These are phyloP conservation scores for Osmerus mordax DNA, from an alignment of 2,113 vertebrate species.

Conservation along the genomic window DNA sequence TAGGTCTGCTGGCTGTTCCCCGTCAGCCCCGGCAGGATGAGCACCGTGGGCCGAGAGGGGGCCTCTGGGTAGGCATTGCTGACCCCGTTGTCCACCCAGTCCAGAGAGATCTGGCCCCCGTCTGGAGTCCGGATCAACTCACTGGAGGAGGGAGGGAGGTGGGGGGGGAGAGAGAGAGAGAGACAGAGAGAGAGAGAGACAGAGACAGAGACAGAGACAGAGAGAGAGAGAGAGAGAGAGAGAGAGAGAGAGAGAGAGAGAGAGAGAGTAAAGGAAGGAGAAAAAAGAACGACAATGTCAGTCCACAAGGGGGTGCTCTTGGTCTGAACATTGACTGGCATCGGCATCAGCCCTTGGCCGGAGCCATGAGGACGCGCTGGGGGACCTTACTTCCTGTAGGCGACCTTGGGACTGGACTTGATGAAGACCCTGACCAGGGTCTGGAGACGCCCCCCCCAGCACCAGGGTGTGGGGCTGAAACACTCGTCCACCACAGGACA, in stretches of 20 bases:
- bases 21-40: conserved; percentile 80
- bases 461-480: conserved; percentile 76
- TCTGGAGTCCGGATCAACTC: conserved; percentile 75
- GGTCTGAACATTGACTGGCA: too few relatives aligned
- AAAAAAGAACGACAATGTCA: background rate
- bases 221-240: too few relatives aligned
- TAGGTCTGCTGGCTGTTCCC: conserved; percentile 78
- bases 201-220: background rate
- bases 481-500: conserved; percentile 67
- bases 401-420: conserved; percentile 62
- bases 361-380: too few relatives aligned
- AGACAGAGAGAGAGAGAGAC: background rate
- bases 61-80: conserved; percentile 55
- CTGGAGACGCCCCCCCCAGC: conserved; percentile 74
- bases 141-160: conserved; percentile 39
- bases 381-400: conserved; percentile 75
- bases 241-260: background rate
- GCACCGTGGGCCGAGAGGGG: conserved; percentile 69
- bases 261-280: background rate
- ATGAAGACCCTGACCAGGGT: conserved; percentile 64
- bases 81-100: conserved; percentile 71
- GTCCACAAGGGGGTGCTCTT: too few relatives aligned
- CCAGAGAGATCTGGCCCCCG: conserved; percentile 81
- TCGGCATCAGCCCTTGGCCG: too few relatives aligned
- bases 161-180: background rate